phyloP scores from a whole-genome alignment of 2,797 vertebrate genomes.

The Furcifer pardalis region DNA sequence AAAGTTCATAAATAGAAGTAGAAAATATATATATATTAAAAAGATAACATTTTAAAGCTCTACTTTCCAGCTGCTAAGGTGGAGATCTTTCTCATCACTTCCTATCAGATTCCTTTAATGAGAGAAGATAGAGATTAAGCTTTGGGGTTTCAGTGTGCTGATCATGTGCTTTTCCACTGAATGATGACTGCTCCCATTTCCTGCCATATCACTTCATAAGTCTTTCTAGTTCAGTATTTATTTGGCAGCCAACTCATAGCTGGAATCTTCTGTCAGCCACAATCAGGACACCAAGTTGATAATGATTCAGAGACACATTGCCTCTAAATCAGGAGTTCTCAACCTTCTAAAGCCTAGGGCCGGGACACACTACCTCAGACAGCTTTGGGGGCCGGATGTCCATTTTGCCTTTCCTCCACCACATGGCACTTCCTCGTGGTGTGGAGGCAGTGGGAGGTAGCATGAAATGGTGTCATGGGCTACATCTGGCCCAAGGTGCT shows the following conservation, averaged over 20 bases:
- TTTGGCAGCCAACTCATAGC: neutral
- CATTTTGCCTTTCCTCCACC: too few relatives aligned
- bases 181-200: neutral
- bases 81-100: neutral
- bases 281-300: neutral
- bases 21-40: too few relatives aligned
- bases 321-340: neutral
- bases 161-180: neutral
- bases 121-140: neutral
- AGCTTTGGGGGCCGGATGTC: too few relatives aligned
- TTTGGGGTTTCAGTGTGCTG: neutral
- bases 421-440: too few relatives aligned
- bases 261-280: neutral
- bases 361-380: too few relatives aligned
- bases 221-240: neutral
- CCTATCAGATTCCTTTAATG: neutral
- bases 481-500: too few relatives aligned
- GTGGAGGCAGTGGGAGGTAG: too few relatives aligned
- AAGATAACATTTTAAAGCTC: too few relatives aligned
- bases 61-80: neutral
- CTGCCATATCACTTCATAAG: too few relatives aligned
- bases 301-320: neutral
- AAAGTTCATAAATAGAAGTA: neutral
- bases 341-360: too few relatives aligned
- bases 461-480: too few relatives aligned